These are phyloP conservation scores for Aphis craccivora DNA, from an alignment of 1,140 invertebrate species.

Conservation along the genomic window DNA sequence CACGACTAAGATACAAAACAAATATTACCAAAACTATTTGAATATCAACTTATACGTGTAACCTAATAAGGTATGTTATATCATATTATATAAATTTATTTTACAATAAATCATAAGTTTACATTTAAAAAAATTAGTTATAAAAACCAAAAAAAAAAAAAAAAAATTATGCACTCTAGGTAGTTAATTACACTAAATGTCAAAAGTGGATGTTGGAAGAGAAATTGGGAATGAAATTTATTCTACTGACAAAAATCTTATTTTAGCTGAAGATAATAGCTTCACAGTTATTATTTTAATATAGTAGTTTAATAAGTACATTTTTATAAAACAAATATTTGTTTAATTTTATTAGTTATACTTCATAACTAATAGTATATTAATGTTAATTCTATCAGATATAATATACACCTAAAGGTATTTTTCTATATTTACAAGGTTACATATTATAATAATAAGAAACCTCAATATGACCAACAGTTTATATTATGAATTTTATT, in stretches of 20 bases:
- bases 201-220: neutral
- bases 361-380: neutral
- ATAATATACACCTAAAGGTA: too few relatives aligned
- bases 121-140: neutral
- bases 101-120: neutral
- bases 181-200: neutral
- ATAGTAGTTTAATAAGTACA: neutral
- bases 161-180: neutral
- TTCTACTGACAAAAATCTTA: neutral
- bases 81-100: neutral
- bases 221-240: neutral
- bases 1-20: neutral
- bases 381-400: neutral
- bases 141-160: neutral
- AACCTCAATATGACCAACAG: too few relatives aligned
- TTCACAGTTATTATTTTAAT: neutral
- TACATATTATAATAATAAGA: too few relatives aligned
- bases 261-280: neutral
- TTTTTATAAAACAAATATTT: neutral
- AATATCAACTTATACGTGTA: neutral
- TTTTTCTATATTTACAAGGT: too few relatives aligned
- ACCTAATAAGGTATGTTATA: neutral
- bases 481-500: too few relatives aligned
- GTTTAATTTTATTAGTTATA: neutral
- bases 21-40: neutral